Percentiles rank a stretch among this genome's conserved stretches.
Evolutionary conservation across 2,797 vertebrate genomes (phyloP).

Genomic region (Leptoclinus maculatus): DNA sequence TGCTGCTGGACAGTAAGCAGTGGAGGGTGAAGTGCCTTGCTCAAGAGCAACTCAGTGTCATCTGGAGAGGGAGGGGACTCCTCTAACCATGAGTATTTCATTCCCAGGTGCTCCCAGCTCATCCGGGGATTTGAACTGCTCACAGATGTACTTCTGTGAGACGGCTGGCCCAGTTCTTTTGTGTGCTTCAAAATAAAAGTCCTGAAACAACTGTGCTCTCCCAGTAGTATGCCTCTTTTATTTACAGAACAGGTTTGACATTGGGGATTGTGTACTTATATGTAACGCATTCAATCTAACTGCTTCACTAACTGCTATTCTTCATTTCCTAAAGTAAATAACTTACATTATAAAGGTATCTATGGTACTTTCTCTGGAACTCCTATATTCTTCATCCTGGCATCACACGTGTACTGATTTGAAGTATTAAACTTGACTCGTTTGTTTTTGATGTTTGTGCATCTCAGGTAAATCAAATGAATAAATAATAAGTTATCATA

Average conservation of each 20-base stretch:
- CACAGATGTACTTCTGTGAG: neutral
- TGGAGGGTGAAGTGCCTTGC: conserved; percentile 9
- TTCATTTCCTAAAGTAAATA: neutral
- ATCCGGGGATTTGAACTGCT: neutral
- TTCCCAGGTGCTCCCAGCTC: conserved; percentile 21
- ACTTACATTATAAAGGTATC: neutral
- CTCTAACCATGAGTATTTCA: neutral
- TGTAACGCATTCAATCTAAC: neutral
- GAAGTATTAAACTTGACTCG: neutral
- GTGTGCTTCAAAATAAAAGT: neutral
- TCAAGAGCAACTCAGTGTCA: conserved; percentile 23
- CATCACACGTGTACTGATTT: conserved; percentile 6
- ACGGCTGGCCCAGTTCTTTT: neutral
- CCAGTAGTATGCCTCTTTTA: neutral
- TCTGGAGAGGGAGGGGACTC: neutral
- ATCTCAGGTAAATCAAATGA: too few species aligned
- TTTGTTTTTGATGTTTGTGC: neutral
- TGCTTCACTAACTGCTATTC: neutral
- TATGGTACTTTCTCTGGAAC: neutral
- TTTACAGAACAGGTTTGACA: neutral
- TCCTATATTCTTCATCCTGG: neutral
- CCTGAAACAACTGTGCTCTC: conserved; percentile 4
- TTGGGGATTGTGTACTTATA: neutral
- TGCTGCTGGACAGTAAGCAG: conserved; percentile 6
- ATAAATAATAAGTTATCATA: too few species aligned